Evolutionary conservation across 2,888 invertebrate species (phyloP).

Genomic region (Hydroisotoma schaefferi): DNA sequence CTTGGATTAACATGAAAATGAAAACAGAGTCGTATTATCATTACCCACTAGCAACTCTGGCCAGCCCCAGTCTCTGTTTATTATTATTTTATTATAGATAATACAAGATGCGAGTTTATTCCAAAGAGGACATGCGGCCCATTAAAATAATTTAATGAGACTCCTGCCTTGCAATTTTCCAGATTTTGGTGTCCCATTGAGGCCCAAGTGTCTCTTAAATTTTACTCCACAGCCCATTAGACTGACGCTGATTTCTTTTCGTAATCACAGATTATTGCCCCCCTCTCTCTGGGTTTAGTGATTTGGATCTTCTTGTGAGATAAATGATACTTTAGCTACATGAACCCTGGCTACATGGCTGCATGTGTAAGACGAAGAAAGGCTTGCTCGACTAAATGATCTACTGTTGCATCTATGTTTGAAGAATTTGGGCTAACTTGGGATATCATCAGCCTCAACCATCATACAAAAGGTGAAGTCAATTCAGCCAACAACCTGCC

Average conservation of each 20-base stretch:
- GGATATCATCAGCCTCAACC: no score
- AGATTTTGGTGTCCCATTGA: conserved; percentile 31
- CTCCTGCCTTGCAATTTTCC: conserved; percentile 42
- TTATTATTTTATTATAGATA: conserved; percentile 13
- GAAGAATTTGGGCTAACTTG: no score
- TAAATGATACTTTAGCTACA: no score
- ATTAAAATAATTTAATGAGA: conserved; percentile 44
- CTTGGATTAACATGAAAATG: conserved; percentile 7
- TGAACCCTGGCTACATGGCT: no score
- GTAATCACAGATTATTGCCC: conserved; percentile 38
- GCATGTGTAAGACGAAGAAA: no score
- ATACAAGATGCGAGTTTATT: conserved; percentile 1
- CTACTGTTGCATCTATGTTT: no score
- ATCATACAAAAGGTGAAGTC: no score
- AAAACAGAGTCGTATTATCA: conserved; percentile 16
- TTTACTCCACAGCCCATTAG: conserved; percentile 30
- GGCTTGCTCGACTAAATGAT: no score
- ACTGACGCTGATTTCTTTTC: conserved; percentile 32
- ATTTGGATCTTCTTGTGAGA: no score
- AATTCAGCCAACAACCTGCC: no score
- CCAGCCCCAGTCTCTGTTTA: no score
- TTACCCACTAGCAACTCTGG: no score
- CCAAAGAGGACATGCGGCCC: conserved; percentile 16
- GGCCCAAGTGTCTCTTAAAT: conserved; percentile 39
- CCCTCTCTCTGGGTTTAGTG: conserved; percentile 20